Evolutionary conservation across 2,113 vertebrate species (phyloP), one percentile per base, ranked within the genome.

Genomic region (Cololabis saira): DNA sequence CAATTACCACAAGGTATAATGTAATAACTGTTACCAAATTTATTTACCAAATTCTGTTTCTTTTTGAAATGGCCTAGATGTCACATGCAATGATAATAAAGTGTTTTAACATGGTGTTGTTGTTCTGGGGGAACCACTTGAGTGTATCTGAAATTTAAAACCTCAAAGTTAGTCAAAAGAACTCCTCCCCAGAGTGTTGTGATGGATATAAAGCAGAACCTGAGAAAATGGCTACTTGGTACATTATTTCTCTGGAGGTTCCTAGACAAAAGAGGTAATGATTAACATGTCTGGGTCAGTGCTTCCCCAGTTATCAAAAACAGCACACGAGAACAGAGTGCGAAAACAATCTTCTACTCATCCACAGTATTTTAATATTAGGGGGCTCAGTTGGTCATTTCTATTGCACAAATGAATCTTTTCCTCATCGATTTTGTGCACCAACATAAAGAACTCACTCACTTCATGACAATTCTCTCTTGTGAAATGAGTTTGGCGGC

Each of bases 191-290:
- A 21, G 6, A 37, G 45, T 9, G n/a, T 62, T 53, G 21, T 58
- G 57, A 74, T 43, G 8, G 12, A 45, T 44, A 52, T 30, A 48
- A 57, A 75, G 56, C 71, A 71, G 67, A 75, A 71, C 61, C 41
- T 12, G 12, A 71, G 30, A 75, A 57, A 75, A 58, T 53, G 30
- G n/a, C 7, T 9, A 47, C 24, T 10, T 33, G n/a, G 30, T 54
- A 18, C 52, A 54, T 37, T 37, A 13, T 19, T 27, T 45, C 22
- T 47, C 42, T 10, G 30, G 52, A 37, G 27, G 45, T 74, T 83
- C 43, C 56, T 37, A 57, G 0, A 15, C 50, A 80, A 78, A 69
- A 54, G 33, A 37, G 61, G 22, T 44, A 61, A 57, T 74, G 24
- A 3, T 56, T 67, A 47, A 44, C 22, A 57, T 42, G 41, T 61